phyloP scores from a whole-genome alignment of 2,113 vertebrate genomes.

The Galemys pyrenaicus region DNA sequence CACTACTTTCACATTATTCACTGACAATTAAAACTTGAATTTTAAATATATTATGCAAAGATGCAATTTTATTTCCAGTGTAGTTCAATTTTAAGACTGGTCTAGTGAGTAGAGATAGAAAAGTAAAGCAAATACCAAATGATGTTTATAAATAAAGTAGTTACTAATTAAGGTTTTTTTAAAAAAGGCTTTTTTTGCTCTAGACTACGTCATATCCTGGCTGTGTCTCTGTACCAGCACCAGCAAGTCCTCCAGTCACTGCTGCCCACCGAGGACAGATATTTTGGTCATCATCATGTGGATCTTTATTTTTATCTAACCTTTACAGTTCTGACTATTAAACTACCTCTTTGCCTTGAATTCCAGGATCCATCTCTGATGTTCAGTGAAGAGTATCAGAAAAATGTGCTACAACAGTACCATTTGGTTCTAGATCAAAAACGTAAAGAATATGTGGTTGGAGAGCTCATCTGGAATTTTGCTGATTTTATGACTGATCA shows the following conservation, averaged over 20 bases:
- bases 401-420: conserved; percentile 88
- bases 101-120: neutral
- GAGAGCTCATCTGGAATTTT: conserved; percentile 99
- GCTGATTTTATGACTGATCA: conserved; percentile 97
- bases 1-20: neutral
- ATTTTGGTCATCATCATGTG: neutral
- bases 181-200: neutral
- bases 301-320: neutral
- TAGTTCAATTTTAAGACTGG: neutral
- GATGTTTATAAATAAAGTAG: neutral
- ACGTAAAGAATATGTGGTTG: conserved; percentile 92
- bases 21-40: neutral
- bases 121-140: neutral
- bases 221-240: neutral
- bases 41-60: neutral
- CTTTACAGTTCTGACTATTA: neutral
- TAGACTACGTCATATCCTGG: neutral
- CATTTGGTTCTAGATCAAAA: conserved; percentile 92
- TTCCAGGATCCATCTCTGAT: conserved; percentile 94
- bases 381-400: conserved; percentile 98
- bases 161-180: neutral
- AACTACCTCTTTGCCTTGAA: neutral
- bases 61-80: neutral
- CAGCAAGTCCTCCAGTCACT: too few species aligned
- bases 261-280: neutral